Evolutionary conservation across 2,113 vertebrate species (phyloP).

Genomic region (Ciconia stormi): DNA sequence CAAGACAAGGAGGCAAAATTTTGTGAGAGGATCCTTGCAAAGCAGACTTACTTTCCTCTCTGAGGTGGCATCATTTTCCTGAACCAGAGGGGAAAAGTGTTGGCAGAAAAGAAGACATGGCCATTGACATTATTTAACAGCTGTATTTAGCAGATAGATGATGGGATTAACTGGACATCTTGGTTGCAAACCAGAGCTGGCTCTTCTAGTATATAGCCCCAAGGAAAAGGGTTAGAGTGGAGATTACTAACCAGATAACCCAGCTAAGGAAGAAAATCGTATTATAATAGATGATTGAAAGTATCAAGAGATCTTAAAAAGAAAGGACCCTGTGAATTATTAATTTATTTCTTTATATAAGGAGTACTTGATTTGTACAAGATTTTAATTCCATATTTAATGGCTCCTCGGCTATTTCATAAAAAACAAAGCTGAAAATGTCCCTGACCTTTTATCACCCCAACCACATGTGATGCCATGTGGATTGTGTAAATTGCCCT

Average conservation of each 20-base stretch:
- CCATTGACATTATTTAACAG: neutral
- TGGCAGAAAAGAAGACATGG: neutral
- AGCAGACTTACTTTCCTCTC: neutral
- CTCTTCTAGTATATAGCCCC: neutral
- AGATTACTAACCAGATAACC: neutral
- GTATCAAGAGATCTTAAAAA: neutral
- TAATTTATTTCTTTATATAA: neutral
- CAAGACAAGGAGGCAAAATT: neutral
- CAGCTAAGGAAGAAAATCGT: neutral
- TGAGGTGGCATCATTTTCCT: neutral
- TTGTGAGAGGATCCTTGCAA: neutral
- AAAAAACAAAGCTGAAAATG: neutral
- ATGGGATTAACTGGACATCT: neutral
- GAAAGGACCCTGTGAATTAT: neutral
- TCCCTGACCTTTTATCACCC: neutral
- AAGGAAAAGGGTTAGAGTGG: neutral
- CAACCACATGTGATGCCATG: rapidly evolving
- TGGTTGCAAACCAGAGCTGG: neutral
- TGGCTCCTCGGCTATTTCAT: neutral
- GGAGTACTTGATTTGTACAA: neutral
- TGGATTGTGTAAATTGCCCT: neutral
- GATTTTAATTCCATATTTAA: neutral
- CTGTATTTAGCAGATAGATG: neutral
- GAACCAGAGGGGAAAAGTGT: neutral
- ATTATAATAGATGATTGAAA: neutral